Evolutionary conservation across 1,140 invertebrate species (phyloP).

Genomic region (Teleopsis dalmanni): DNA sequence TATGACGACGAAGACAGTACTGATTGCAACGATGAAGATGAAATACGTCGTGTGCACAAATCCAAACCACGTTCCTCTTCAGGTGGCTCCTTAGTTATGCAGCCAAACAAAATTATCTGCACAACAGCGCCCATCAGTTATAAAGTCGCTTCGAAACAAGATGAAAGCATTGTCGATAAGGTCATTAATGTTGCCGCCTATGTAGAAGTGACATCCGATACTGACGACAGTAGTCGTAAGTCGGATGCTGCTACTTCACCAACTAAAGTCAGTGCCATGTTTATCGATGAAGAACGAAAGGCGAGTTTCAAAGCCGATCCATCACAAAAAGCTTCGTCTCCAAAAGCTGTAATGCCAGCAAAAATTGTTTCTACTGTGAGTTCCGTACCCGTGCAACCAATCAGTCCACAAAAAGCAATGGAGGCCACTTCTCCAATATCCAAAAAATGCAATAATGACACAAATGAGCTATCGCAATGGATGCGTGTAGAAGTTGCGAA

Average conservation of each 20-base stretch:
- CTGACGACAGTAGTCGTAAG: conserved; percentile 37
- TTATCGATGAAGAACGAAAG: conserved; percentile 43
- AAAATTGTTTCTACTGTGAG: conserved; percentile 7
- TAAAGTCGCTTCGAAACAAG: conserved; percentile 23
- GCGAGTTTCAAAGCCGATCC: conserved; percentile 42
- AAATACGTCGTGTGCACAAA: conserved; percentile 29
- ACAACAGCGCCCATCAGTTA: conserved; percentile 26
- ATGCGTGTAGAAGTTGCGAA: conserved; percentile 18
- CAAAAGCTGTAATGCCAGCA: not conserved
- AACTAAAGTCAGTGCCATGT: conserved; percentile 43
- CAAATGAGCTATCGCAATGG: conserved; percentile 20
- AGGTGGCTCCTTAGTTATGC: conserved; percentile 5
- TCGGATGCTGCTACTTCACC: conserved; percentile 30
- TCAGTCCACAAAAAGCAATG: conserved; percentile 12
- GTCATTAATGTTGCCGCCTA: conserved; percentile 43
- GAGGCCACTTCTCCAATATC: conserved; percentile 11
- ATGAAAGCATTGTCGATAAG: conserved; percentile 31
- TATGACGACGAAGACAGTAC: conserved; percentile 38
- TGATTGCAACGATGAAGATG: conserved; percentile 36
- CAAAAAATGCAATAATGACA: conserved; percentile 4
- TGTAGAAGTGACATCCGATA: conserved; percentile 41
- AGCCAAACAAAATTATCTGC: conserved; percentile 6
- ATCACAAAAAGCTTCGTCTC: conserved; percentile 18
- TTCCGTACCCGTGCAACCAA: conserved; percentile 8
- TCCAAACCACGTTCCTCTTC: conserved; percentile 18